phyloP scores from a whole-genome alignment of 2,797 vertebrate genomes.

The Erpetoichthys calabaricus region DNA sequence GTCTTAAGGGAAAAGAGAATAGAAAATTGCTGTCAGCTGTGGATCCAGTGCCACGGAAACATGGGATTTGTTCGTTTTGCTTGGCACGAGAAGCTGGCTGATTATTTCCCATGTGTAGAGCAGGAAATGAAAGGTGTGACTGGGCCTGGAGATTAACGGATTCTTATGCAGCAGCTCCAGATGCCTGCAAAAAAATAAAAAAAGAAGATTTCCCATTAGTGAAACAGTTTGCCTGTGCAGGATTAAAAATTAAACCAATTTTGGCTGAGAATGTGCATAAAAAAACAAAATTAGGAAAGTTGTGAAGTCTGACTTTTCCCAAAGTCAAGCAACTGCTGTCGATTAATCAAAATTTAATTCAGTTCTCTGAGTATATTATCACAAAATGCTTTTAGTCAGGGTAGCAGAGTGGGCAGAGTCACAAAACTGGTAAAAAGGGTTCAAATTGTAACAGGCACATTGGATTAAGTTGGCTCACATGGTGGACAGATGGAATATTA shows the following conservation, averaged over 20 bases:
- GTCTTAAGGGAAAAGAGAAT: too few relatives aligned
- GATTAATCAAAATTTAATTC: too few relatives aligned
- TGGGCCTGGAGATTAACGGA: not conserved
- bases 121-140: not conserved
- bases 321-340: too few relatives aligned
- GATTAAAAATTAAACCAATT: not conserved
- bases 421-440: too few relatives aligned
- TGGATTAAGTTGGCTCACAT: too few relatives aligned
- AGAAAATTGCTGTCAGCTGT: too few relatives aligned
- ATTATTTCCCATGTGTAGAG: not conserved
- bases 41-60: not conserved
- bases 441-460: too few relatives aligned
- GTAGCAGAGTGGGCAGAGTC: too few relatives aligned
- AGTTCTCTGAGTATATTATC: too few relatives aligned
- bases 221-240: not conserved
- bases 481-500: too few relatives aligned
- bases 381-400: too few relatives aligned
- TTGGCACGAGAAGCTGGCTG: not conserved
- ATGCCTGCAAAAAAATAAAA: not conserved
- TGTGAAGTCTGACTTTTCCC: too few relatives aligned
- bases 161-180: not conserved
- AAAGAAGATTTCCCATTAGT: not conserved
- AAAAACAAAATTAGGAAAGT: not conserved
- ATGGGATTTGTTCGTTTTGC: not conserved
- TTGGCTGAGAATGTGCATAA: not conserved